Evolutionary conservation across 2,797 vertebrate species (phyloP).

Genomic region (Sylvia borin): DNA sequence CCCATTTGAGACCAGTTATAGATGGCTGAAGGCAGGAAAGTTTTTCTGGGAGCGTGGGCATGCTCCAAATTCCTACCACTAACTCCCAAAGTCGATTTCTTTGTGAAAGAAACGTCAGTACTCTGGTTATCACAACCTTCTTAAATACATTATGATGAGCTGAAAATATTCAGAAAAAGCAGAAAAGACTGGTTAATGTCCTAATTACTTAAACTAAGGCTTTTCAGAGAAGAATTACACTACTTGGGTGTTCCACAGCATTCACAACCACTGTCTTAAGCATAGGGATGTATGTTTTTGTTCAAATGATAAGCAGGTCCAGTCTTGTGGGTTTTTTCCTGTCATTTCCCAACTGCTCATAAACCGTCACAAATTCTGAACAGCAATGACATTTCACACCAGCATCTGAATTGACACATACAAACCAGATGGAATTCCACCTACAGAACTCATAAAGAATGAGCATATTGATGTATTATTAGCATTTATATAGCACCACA

Average conservation of each 20-base stretch:
- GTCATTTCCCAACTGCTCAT: constrained; percentile 17
- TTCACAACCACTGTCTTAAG: neutral
- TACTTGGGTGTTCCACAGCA: neutral
- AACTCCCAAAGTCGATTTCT: neutral
- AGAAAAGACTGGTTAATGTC: neutral
- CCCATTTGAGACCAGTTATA: neutral
- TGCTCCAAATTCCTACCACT: neutral
- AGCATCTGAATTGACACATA: constrained; percentile 11
- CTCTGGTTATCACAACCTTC: neutral
- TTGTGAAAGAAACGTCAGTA: neutral
- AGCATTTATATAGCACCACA: constrained; percentile 44
- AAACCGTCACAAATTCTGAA: constrained; percentile 13
- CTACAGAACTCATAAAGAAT: constrained; percentile 30
- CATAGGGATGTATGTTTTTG: neutral
- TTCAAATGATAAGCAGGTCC: neutral
- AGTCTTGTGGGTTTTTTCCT: neutral
- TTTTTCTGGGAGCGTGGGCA: neutral
- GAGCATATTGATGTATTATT: constrained; percentile 45
- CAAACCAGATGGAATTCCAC: constrained; percentile 61
- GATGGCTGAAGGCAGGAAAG: neutral
- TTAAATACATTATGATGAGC: neutral
- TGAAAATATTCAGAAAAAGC: neutral
- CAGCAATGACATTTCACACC: constrained; percentile 22
- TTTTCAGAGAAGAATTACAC: neutral
- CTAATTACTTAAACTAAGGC: neutral